phyloP scores from a whole-genome alignment of 2,797 vertebrate genomes.

The Myripristis jacobus region DNA sequence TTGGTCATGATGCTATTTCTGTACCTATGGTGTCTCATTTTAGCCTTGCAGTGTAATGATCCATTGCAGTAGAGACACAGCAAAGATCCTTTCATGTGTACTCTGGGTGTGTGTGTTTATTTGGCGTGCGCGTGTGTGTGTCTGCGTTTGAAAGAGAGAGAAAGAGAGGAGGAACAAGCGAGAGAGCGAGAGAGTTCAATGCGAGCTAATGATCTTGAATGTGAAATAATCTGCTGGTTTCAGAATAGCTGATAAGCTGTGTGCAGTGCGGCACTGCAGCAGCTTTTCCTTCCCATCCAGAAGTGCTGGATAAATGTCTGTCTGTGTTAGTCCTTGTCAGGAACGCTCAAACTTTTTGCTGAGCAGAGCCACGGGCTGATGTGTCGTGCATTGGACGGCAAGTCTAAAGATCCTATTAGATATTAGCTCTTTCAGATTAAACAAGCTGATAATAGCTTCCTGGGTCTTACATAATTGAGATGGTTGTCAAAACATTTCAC shows the following conservation, averaged over 20 bases:
- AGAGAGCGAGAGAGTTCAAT: conserved; percentile 32
- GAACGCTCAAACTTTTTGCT: conserved; percentile 15
- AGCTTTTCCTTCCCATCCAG: conserved; percentile 38
- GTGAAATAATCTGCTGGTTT: conserved; percentile 70
- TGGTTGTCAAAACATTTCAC: conserved; percentile 14
- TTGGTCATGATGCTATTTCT: conserved; percentile 73
- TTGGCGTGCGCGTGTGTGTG: conserved; percentile 32
- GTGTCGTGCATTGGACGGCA: conserved; percentile 2
- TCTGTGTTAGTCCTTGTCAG: conserved; percentile 38
- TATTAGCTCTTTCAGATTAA: conserved; percentile 26
- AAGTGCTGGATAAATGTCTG: conserved; percentile 48
- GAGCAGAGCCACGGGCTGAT: conserved; percentile 8
- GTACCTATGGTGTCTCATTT: conserved; percentile 70
- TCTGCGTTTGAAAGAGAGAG: conserved; percentile 55
- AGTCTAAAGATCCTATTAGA: conserved; percentile 8
- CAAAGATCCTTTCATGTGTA: conserved; percentile 56
- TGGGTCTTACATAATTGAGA: background rate
- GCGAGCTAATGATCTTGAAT: conserved; percentile 55
- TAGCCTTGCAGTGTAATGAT: conserved; percentile 71
- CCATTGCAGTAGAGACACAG: conserved; percentile 58
- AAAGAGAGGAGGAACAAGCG: conserved; percentile 26
- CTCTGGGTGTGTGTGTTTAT: conserved; percentile 33
- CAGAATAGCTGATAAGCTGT: conserved; percentile 56
- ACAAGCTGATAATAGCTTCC: conserved; percentile 39
- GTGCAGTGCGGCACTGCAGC: conserved; percentile 70